Evolutionary conservation across 2,113 vertebrate genomes (phyloP).

Genomic region (Arothron firmamentum): DNA sequence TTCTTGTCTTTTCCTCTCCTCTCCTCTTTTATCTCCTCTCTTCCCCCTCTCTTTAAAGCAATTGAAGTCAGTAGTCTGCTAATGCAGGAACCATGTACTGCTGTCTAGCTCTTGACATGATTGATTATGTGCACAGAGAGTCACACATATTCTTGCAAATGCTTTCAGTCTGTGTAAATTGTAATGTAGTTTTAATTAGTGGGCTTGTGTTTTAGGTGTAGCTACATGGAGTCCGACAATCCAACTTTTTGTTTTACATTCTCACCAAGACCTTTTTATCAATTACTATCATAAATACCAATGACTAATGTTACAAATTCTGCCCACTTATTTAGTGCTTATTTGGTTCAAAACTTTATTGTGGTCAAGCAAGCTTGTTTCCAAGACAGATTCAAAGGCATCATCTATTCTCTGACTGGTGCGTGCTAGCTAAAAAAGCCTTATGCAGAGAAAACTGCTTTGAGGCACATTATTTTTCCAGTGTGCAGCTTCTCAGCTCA

Average conservation of each 20-base stretch:
- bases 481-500: no score
- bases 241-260: slow-evolving; percentile 45
- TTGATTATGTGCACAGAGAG: slow-evolving; percentile 51
- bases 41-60: slow-evolving; percentile 36
- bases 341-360: no score
- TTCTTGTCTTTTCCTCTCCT: slow-evolving; percentile 23
- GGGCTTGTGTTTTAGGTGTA: slow-evolving; percentile 47
- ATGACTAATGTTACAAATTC: no score
- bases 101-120: slow-evolving; percentile 52
- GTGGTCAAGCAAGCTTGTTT: no score
- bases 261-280: slow-evolving; percentile 24
- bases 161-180: slow-evolving; percentile 22
- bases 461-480: no score
- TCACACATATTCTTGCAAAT: slow-evolving; percentile 20
- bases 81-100: slow-evolving; percentile 62
- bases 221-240: slow-evolving; percentile 42
- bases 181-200: slow-evolving; percentile 53
- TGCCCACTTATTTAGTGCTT: no score
- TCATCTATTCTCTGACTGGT: no score
- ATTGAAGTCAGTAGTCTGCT: slow-evolving; percentile 38
- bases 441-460: no score
- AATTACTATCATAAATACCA: no score
- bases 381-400: no score
- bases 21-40: slow-evolving; percentile 46
- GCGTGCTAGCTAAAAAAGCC: no score